Evolutionary conservation across 1,140 invertebrate genomes (phyloP).

Genomic region (Trachymyrmex cornetzi): DNA sequence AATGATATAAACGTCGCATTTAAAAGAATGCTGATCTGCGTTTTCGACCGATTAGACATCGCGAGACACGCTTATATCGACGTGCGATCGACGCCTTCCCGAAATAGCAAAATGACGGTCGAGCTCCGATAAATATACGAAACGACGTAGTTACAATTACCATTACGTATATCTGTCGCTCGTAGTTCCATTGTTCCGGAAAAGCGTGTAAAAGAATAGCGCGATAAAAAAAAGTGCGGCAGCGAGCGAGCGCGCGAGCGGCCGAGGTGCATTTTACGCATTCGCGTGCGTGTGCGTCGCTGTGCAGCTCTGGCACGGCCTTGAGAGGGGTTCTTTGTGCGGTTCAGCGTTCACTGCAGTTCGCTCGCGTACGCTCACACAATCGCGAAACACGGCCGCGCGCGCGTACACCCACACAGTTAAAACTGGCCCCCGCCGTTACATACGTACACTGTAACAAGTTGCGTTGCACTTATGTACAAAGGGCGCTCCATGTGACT

Average conservation of each 20-base stretch:
- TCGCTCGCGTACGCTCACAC: constrained; percentile 59
- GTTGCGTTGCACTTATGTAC: constrained; percentile 80
- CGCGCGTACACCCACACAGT: constrained; percentile 47
- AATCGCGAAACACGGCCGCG: neutral
- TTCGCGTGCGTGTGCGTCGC: constrained; percentile 54
- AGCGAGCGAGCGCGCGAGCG: constrained; percentile 65
- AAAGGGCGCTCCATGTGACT: constrained; percentile 83
- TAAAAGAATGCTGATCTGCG: neutral
- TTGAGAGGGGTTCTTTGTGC: constrained; percentile 86
- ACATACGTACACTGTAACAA: constrained; percentile 77
- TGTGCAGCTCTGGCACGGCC: constrained; percentile 81
- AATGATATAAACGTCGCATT: neutral
- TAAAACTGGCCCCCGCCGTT: constrained; percentile 58
- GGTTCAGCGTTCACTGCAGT: constrained; percentile 80
- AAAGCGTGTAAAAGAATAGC: constrained; percentile 77
- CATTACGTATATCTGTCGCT: constrained; percentile 50
- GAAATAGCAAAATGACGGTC: constrained; percentile 1
- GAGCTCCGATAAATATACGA: constrained; percentile 11
- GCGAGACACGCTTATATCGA: neutral
- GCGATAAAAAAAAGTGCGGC: constrained; percentile 70
- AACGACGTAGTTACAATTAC: constrained; percentile 68
- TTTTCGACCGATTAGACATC: neutral
- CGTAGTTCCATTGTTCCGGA: constrained; percentile 82
- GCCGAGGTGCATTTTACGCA: constrained; percentile 44
- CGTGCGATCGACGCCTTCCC: neutral